Base-by-base conservation (phyloP, 2,113 vertebrate genomes). In the Epinephelus fuscoguttatus region DNA sequence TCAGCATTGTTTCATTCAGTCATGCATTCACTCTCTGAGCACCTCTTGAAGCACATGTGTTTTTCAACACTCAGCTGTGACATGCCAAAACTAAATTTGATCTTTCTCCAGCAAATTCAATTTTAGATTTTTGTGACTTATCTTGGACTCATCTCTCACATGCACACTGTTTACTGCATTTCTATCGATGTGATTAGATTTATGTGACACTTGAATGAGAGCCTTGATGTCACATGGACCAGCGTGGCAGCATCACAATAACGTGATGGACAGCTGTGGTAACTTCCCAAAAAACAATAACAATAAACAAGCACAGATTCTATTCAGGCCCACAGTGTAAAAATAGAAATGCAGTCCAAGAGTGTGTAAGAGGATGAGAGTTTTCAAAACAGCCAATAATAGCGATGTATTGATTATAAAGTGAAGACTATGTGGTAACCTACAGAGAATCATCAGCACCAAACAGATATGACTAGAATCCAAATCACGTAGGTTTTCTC, bases 181-280 rank as follows among this genome's bases (percentile, higher is more conserved):
- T 14, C 40, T 40, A 6, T 1, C 49, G 30, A n/a, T 61, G 40
- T 68, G 63, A 81, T 4, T 12, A 11, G 45, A n/a, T 14, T n/a
- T 59, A 50, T 80, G 80, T 88, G 68, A 80, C 80, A 83, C 37
- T 72, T 80, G 17, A 74, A 67, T 55, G n/a, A 73, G 21, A 15
- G 53, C 17, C 4, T 2, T 59, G 49, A 53, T 71, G 60, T 47
- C 75, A 61, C 53, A 14, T 19, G 40, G 42, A 62, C 25, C 62
- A 12, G 7, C 12, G 17, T 49, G 50, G 59, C 70, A 56, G 40
- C 55, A 78, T 60, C 45, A 67, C 23, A 53, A 78, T 53, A 27
- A 47, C 45, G 76, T 70, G 60, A 76, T 64, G 50, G 83, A 84
- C 73, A 81, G 56, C 50, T 71, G 17, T 42, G 45, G 40, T 71